Conservation (phyloP, 2,113 vertebrate species). For the Parus major region DNA sequence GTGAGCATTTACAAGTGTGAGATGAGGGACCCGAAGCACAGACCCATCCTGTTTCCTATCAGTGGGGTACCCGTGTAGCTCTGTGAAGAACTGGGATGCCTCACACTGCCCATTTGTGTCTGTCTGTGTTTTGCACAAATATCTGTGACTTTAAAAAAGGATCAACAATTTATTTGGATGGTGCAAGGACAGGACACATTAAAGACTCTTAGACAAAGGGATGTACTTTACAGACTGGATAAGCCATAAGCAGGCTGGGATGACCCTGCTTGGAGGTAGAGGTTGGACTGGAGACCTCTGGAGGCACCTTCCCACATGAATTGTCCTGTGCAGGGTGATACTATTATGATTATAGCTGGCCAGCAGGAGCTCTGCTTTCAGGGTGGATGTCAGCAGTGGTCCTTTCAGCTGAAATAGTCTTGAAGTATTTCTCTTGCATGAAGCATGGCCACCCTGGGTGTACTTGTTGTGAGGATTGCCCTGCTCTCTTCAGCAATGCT, state of each 20-base stretch:
- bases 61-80: background rate
- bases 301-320: background rate
- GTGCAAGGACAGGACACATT: fast-evolving
- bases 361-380: background rate
- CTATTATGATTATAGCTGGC: fast-evolving
- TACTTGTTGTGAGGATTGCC: background rate
- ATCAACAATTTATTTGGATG: background rate
- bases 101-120: background rate
- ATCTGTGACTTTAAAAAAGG: background rate
- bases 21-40: background rate
- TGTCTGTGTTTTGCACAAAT: background rate
- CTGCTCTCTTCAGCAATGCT: background rate
- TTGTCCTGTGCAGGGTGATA: background rate
- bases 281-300: background rate
- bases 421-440: background rate
- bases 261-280: background rate
- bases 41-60: background rate
- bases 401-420: background rate
- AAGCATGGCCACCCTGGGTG: fast-evolving
- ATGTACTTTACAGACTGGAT: background rate
- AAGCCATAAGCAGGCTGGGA: background rate
- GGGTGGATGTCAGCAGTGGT: background rate
- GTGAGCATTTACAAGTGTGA: background rate
- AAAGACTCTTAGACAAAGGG: background rate
- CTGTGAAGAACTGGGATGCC: background rate